phyloP scores from a whole-genome alignment of 2,888 invertebrate species.

The Pachliopta kotzebuea region DNA sequence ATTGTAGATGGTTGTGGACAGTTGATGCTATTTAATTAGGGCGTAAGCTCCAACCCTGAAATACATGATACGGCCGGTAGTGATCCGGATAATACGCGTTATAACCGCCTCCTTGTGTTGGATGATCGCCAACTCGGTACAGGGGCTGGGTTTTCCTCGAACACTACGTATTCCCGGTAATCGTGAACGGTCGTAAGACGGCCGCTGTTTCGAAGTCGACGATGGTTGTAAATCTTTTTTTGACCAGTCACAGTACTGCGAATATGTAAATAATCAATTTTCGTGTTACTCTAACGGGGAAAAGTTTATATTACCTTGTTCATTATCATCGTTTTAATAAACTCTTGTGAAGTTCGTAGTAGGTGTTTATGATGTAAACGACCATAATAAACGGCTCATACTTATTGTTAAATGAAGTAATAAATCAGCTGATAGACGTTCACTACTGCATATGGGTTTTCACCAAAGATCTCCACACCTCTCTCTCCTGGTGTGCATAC shows the following conservation, averaged over 20 bases:
- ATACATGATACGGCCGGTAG: slow-evolving; percentile 3
- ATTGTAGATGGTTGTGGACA: no score
- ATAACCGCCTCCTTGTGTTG: slow-evolving; percentile 10
- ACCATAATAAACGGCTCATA: no score
- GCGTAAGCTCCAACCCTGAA: neutral
- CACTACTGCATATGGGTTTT: no score
- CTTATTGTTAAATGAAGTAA: no score
- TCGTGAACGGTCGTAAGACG: slow-evolving; percentile 38
- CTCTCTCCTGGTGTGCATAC: no score
- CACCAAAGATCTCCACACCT: no score
- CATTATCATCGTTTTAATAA: no score
- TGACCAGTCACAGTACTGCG: slow-evolving; percentile 2
- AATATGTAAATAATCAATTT: neutral
- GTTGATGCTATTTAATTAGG: neutral
- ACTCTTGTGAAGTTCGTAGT: no score
- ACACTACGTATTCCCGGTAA: slow-evolving; percentile 47
- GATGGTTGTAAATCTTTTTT: slow-evolving; percentile 26
- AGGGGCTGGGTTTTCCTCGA: slow-evolving; percentile 43
- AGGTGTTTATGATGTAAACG: no score
- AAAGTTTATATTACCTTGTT: neutral
- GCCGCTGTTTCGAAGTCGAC: slow-evolving; percentile 31
- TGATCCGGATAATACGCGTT: slow-evolving; percentile 10
- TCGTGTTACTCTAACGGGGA: neutral
- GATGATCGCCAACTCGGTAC: slow-evolving; percentile 21
- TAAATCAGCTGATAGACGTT: no score